A percentile compares a stretch with the other conserved stretches of the same genome.
These are phyloP conservation scores for Philotrypesis tridentata DNA, from an alignment of 1,140 invertebrate species.

Conservation along the genomic window DNA sequence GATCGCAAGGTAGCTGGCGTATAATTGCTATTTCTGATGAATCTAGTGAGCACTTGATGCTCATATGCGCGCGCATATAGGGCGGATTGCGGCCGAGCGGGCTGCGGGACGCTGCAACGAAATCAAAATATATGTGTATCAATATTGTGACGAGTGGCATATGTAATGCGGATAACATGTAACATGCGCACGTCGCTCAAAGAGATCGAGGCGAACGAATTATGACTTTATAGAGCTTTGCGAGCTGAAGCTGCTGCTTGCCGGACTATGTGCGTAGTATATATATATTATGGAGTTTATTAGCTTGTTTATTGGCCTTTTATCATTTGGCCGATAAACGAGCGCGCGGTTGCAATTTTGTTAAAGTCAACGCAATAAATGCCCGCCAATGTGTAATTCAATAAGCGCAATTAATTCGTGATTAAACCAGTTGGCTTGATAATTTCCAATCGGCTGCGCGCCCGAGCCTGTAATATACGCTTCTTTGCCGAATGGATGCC, in stretches of 20 bases:
- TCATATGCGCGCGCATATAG: background rate
- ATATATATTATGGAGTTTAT: slow-evolving; percentile 15
- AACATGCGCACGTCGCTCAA: background rate
- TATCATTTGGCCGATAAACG: slow-evolving; percentile 16
- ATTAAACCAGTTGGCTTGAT: slow-evolving; percentile 4
- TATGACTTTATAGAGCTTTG: slow-evolving; percentile 27
- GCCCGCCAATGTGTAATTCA: slow-evolving; percentile 12
- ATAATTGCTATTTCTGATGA: slow-evolving; percentile 34
- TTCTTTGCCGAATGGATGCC: too few relatives aligned
- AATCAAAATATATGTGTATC: slow-evolving; percentile 22
- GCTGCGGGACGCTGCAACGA: background rate
- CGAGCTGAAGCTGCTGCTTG: background rate
- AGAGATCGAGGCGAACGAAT: background rate
- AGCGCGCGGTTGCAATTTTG: background rate
- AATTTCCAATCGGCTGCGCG: background rate
- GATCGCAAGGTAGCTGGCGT: slow-evolving; percentile 5
- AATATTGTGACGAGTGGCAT: too few relatives aligned
- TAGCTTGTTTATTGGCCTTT: slow-evolving; percentile 14
- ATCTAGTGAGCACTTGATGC: slow-evolving; percentile 4
- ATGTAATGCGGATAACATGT: too few relatives aligned
- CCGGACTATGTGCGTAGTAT: background rate
- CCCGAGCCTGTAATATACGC: too few relatives aligned
- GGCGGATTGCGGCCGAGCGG: too few relatives aligned
- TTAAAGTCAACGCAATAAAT: slow-evolving; percentile 12
- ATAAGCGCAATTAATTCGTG: slow-evolving; percentile 29